Evolutionary conservation across 2,888 invertebrate species (phyloP).

Genomic region (Ophion slaviceki): DNA sequence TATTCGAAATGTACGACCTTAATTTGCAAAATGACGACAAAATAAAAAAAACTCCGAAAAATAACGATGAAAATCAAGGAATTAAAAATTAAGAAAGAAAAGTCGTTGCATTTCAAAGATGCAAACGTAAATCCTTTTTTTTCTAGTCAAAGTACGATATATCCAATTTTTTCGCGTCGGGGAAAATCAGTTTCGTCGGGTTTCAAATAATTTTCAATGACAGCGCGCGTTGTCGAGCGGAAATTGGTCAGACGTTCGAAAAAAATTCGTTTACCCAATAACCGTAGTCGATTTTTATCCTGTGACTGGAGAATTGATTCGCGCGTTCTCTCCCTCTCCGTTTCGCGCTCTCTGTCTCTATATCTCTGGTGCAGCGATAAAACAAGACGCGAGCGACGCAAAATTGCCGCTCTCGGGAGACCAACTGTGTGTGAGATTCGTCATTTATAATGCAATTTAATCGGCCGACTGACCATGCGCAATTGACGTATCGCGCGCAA

Average conservation of each 20-base stretch:
- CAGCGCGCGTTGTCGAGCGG: too few species aligned
- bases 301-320: background rate
- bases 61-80: too few species aligned
- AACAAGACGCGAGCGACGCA: constrained; percentile 25
- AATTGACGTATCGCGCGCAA: constrained; percentile 71
- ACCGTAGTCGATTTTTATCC: background rate
- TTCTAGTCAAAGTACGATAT: too few species aligned
- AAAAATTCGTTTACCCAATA: background rate
- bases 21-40: too few species aligned
- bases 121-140: too few species aligned
- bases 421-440: constrained; percentile 41
- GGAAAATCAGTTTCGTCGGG: too few species aligned
- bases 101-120: too few species aligned
- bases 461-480: constrained; percentile 66
- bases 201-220: background rate
- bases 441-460: constrained; percentile 78
- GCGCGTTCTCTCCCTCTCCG: background rate
- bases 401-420: constrained; percentile 27
- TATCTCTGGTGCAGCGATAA: constrained; percentile 41
- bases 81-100: too few species aligned
- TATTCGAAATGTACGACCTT: too few species aligned
- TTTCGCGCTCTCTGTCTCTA: background rate
- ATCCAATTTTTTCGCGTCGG: too few species aligned
- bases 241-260: background rate
- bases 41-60: too few species aligned